A percentile compares a stretch with the other conserved stretches of the same genome.
phyloP scores from a whole-genome alignment of 2,888 invertebrate genomes.

The Chrysolina haemoptera region DNA sequence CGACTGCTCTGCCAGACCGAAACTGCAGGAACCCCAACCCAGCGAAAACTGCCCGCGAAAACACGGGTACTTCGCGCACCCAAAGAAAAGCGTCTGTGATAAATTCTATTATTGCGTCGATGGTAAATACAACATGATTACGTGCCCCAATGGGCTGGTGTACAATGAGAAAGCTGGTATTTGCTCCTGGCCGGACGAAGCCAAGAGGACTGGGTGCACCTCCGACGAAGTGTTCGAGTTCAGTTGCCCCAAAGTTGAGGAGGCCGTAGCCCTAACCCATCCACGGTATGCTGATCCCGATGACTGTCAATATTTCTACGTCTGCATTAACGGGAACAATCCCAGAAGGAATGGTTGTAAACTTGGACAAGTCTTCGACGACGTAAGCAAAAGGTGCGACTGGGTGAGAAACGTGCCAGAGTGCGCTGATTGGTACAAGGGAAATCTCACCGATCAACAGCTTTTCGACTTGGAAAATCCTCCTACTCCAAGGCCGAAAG shows the following conservation, averaged over 20 bases:
- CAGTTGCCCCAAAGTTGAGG: constrained; percentile 85
- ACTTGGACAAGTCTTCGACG: constrained; percentile 91
- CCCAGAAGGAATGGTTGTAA: constrained; percentile 91
- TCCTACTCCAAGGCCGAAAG: constrained; percentile 77
- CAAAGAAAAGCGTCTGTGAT: constrained; percentile 83
- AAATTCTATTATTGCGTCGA: constrained; percentile 93
- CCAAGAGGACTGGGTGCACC: constrained; percentile 88
- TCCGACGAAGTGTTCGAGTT: constrained; percentile 89
- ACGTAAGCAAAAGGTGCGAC: constrained; percentile 83
- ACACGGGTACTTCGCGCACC: constrained; percentile 91
- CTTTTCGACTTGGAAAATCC: constrained; percentile 86
- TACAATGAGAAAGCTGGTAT: constrained; percentile 92
- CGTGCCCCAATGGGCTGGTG: constrained; percentile 88
- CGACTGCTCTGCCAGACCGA: constrained; percentile 84
- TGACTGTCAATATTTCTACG: constrained; percentile 93
- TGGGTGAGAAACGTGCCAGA: constrained; percentile 91
- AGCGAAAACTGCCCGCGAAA: constrained; percentile 83
- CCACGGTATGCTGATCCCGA: constrained; percentile 90
- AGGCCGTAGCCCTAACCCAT: constrained; percentile 81
- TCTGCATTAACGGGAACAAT: constrained; percentile 89
- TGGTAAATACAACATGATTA: constrained; percentile 91
- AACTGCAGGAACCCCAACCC: constrained; percentile 82
- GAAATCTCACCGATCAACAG: constrained; percentile 84
- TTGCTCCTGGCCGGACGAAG: constrained; percentile 94
- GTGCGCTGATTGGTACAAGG: constrained; percentile 94